These are phyloP conservation scores for Xerus inauris DNA, from an alignment of 2,113 vertebrate species.

Conservation along the genomic window DNA sequence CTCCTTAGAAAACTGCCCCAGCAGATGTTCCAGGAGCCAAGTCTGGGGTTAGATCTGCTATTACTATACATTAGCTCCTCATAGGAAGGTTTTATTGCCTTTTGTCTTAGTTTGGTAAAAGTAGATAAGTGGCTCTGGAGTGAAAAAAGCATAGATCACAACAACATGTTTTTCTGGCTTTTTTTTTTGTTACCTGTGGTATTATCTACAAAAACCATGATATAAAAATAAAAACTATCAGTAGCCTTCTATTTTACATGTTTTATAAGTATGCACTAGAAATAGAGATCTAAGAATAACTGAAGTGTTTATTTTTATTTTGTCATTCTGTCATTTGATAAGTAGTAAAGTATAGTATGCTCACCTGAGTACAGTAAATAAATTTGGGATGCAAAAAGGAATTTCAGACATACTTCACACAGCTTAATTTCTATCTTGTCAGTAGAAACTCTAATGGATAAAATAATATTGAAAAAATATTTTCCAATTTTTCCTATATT, in stretches of 20 bases:
- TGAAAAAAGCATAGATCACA: neutral
- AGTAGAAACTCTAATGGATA: neutral
- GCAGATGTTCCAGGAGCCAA: accelerated
- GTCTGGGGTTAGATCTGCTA: neutral
- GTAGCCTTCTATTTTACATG: neutral
- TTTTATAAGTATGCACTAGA: neutral
- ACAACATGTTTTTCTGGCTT: neutral
- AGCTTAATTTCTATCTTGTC: neutral
- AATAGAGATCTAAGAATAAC: slow-evolving; percentile 16
- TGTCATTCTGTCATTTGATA: neutral
- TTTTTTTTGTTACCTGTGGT: neutral
- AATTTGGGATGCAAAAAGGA: neutral
- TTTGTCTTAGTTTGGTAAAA: neutral
- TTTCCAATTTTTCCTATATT: neutral
- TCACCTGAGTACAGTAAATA: neutral
- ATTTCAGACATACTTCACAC: neutral
- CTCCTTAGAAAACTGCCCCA: accelerated
- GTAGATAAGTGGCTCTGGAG: too few relatives aligned
- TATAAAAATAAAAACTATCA: neutral
- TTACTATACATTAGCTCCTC: neutral
- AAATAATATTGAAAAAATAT: neutral
- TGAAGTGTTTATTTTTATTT: neutral
- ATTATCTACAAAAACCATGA: neutral
- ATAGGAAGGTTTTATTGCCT: neutral
- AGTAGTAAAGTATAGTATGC: neutral